Percentiles rank a stretch among this genome's conserved stretches.
Evolutionary conservation across 2,797 vertebrate genomes (phyloP).

Genomic region (Tokudaia tokunoshimensis): DNA sequence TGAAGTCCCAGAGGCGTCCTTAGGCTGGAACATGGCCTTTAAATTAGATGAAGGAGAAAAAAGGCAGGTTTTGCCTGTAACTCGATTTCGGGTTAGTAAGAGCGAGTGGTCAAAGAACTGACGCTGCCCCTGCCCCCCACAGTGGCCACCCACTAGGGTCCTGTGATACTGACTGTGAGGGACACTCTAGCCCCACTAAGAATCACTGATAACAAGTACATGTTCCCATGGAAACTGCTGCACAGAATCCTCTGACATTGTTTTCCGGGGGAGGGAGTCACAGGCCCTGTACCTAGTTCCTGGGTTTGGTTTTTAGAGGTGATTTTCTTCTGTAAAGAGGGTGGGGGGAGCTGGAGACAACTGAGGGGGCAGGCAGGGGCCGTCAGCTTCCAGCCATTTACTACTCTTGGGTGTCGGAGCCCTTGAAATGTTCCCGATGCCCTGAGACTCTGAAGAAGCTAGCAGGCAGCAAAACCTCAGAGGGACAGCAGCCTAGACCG

Average conservation of each 20-base stretch:
- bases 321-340: not conserved
- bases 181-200: not conserved
- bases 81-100: slow-evolving; percentile 52
- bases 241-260: slow-evolving; percentile 66
- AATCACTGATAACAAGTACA: not conserved
- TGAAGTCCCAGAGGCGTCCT: slow-evolving; percentile 77
- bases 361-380: too few species aligned
- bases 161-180: not conserved
- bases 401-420: not conserved
- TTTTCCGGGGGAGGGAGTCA: not conserved
- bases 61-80: slow-evolving; percentile 51
- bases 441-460: not conserved
- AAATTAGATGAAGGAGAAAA: slow-evolving; percentile 42
- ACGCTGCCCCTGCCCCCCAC: not conserved
- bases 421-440: not conserved
- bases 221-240: slow-evolving; percentile 81
- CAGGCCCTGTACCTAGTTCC: not conserved
- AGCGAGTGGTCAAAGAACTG: not conserved
- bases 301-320: slow-evolving; percentile 4
- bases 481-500: not conserved
- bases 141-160: not conserved
- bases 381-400: not conserved
- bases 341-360: not conserved
- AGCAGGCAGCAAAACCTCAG: not conserved
- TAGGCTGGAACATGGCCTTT: slow-evolving; percentile 62